A percentile compares a stretch with the other conserved stretches of the same genome.
phyloP scores from a whole-genome alignment of 2,888 invertebrate species.

The Trichopoda pennipes region DNA sequence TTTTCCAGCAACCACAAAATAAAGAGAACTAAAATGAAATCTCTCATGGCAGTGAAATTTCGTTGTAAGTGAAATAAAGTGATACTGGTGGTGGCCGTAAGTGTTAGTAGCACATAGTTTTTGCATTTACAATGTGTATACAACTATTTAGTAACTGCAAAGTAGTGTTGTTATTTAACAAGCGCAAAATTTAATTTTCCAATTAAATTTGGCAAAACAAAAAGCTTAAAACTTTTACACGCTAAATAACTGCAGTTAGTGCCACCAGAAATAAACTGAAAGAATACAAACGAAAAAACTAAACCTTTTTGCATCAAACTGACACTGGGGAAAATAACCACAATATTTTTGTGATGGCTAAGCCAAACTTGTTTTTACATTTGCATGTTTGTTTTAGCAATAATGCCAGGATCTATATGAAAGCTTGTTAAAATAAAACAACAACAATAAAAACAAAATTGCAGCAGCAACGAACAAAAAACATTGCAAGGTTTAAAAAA shows the following conservation, averaged over 20 bases:
- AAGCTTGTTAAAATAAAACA: slow-evolving; percentile 22
- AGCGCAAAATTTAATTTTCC: slow-evolving; percentile 78
- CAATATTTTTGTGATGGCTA: slow-evolving; percentile 55
- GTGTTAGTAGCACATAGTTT: slow-evolving; percentile 6
- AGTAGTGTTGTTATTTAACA: slow-evolving; percentile 52
- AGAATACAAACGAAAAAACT: background rate
- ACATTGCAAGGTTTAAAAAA: slow-evolving; percentile 16
- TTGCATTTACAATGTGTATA: slow-evolving; percentile 8
- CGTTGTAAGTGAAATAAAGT: slow-evolving; percentile 35
- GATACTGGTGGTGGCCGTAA: slow-evolving; percentile 1
- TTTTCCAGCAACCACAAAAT: slow-evolving; percentile 32
- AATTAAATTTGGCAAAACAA: slow-evolving; percentile 74
- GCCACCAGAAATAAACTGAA: background rate
- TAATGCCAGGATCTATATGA: slow-evolving; percentile 33
- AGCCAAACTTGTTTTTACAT: slow-evolving; percentile 39
- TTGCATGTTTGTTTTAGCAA: slow-evolving; percentile 12
- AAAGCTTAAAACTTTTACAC: slow-evolving; percentile 33
- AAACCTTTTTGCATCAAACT: slow-evolving; percentile 48
- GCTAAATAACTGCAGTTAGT: slow-evolving; percentile 21
- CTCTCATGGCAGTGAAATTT: slow-evolving; percentile 34
- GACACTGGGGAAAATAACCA: slow-evolving; percentile 61
- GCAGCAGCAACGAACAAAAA: background rate
- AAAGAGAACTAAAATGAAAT: slow-evolving; percentile 27
- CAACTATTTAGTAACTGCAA: slow-evolving; percentile 27
- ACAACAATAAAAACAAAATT: slow-evolving; percentile 17